Evolutionary conservation across 2,888 invertebrate species (phyloP).

Genomic region (Sarcophaga caerulescens): DNA sequence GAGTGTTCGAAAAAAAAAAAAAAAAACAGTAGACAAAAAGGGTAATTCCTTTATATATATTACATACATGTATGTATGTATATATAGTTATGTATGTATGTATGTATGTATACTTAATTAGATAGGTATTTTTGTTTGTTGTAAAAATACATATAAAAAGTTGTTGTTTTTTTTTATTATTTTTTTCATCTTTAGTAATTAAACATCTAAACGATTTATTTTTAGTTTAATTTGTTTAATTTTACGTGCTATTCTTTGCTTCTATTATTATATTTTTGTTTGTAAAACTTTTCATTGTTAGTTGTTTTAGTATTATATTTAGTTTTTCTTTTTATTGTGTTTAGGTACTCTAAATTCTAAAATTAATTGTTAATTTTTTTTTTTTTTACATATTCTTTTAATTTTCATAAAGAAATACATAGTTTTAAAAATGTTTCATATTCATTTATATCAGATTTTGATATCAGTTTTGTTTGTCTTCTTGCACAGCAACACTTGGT

Average conservation of each 20-base stretch:
- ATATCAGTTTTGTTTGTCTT: neutral
- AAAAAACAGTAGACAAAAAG: neutral
- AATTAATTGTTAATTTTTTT: constrained; percentile 20
- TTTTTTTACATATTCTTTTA: constrained; percentile 14
- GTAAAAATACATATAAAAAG: constrained; percentile 36
- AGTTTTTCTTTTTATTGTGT: constrained; percentile 25
- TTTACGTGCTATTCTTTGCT: constrained; percentile 19
- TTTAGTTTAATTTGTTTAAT: constrained; percentile 23
- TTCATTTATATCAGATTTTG: neutral
- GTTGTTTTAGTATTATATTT: constrained; percentile 16
- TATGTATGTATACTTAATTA: neutral
- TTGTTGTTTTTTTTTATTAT: constrained; percentile 18
- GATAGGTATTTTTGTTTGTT: constrained; percentile 22
- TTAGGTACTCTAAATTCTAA: constrained; percentile 57
- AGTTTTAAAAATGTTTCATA: too few relatives aligned
- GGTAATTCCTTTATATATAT: constrained; percentile 2
- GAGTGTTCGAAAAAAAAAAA: neutral
- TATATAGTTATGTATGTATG: neutral
- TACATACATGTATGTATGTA: neutral
- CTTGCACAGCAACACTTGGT: constrained; percentile 45
- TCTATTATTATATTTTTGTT: neutral
- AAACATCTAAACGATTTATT: constrained; percentile 44
- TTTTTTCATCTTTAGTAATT: constrained; percentile 26
- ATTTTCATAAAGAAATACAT: neutral
- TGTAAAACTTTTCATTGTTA: neutral